These are phyloP conservation scores for Cavia aperea DNA, from an alignment of 2,113 vertebrate genomes.

Conservation along the genomic window DNA sequence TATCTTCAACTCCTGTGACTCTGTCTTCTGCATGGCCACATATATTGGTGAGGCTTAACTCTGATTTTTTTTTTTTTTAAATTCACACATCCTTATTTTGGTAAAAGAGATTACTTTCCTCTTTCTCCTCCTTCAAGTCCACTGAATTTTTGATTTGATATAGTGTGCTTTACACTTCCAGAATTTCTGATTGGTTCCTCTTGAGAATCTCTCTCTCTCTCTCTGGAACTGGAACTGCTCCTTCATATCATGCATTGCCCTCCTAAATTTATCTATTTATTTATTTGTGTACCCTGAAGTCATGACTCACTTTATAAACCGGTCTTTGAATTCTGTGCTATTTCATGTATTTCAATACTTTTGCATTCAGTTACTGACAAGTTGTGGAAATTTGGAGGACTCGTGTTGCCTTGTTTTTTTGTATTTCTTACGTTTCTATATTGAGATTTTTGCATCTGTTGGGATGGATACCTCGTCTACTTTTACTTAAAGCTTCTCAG, in stretches of 20 bases:
- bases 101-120: not conserved
- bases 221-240: not conserved
- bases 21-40: not conserved
- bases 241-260: not conserved
- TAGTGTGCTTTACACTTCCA: not conserved
- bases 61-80: not conserved
- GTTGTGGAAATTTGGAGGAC: not conserved
- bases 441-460: not conserved
- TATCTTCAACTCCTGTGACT: not conserved
- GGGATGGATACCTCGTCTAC: not conserved
- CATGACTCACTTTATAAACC: not conserved
- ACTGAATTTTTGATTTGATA: not conserved
- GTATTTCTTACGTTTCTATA: not conserved
- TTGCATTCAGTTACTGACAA: not conserved
- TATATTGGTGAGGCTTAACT: not conserved
- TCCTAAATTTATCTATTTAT: not conserved
- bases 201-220: not conserved
- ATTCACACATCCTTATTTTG: not conserved
- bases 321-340: not conserved
- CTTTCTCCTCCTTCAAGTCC: not conserved
- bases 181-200: not conserved
- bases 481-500: not conserved
- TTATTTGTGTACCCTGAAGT: not conserved
- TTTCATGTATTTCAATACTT: not conserved
- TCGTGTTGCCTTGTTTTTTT: not conserved